Evolutionary conservation across 2,888 invertebrate species (phyloP), one percentile per base, ranked within the genome.

Genomic region (Terebella lapidaria): DNA sequence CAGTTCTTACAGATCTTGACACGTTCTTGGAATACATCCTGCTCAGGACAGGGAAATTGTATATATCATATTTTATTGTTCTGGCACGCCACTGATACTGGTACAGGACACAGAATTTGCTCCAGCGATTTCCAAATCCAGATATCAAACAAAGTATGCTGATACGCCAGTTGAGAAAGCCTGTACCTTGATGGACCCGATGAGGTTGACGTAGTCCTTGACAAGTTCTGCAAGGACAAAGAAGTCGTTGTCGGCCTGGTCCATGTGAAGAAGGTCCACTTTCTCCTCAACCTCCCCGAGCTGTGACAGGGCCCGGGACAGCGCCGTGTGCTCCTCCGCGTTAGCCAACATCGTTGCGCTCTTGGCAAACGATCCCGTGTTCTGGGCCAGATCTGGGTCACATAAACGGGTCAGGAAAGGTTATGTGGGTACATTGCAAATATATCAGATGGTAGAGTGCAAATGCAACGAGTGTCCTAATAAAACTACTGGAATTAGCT

Each of bases 201-300:
- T 88, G 20, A 97, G 85, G 0, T 91, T 89, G 58, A 96, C 87
- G 80, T 96, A 95, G 81, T 97, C 96, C 77, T 94, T 92, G 59
- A 97, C 85, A 75, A 94, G 87, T 83, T 97, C 97, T n/a, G 92
- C 89, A 66, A 99, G 85, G 61, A 92, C 87, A 75, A 89, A 94
- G 79, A 93, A 92, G 81, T 99, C 99, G 0, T 92, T 90, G 77
- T 94, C 94, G 1, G 93, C 91, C 81, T 99, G 96, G 69, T 94
- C 92, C 65, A 89, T 85, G 73, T 95, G 89, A 58, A 96, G 83
- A 45, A 72, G 71, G 57, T 80, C 79, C 15, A 80, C 86, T 82
- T 88, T 88, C 80, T 90, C 90, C 75, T 91, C 89, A 1, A 90
- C 87, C 79, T 95, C 94, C 0, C 94, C 91, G 52, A 96, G 83